phyloP scores from a whole-genome alignment of 2,888 invertebrate genomes.

The Mythimna lalbum region DNA sequence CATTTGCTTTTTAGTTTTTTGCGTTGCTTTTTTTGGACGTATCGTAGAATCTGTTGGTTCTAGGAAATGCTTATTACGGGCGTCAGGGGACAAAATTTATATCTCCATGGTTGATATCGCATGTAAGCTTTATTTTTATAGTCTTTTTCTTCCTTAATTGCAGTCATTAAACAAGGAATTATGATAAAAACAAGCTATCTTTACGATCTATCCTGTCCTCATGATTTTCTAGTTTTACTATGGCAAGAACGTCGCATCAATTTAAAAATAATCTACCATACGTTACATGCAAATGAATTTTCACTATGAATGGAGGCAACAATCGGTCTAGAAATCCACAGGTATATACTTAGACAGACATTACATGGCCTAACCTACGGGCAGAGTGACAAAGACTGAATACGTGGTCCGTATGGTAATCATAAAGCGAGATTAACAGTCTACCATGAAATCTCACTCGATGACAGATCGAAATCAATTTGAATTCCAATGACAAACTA shows the following conservation, averaged over 20 bases:
- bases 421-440: constrained; percentile 70
- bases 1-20: constrained; percentile 59
- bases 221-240: constrained; percentile 6
- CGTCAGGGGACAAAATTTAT: constrained; percentile 59
- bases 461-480: constrained; percentile 73
- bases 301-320: constrained; percentile 38
- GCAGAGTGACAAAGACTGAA: constrained; percentile 65
- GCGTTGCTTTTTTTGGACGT: constrained; percentile 70
- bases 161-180: constrained; percentile 32
- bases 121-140: constrained; percentile 50
- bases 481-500: constrained; percentile 72
- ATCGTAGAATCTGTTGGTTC: constrained; percentile 73
- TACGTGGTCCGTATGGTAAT: constrained; percentile 74
- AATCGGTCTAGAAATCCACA: constrained; percentile 43
- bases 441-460: constrained; percentile 73
- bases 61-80: constrained; percentile 80
- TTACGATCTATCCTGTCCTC: constrained; percentile 3
- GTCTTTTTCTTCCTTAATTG: constrained; percentile 49
- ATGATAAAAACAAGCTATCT: constrained; percentile 28
- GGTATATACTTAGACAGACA: constrained; percentile 44
- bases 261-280: background rate
- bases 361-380: constrained; percentile 54
- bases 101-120: constrained; percentile 40
- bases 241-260: constrained; percentile 4
- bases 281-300: constrained; percentile 31